These are phyloP conservation scores for Smutsia temminckii DNA, from an alignment of 2,797 vertebrate genomes.

Conservation along the genomic window DNA sequence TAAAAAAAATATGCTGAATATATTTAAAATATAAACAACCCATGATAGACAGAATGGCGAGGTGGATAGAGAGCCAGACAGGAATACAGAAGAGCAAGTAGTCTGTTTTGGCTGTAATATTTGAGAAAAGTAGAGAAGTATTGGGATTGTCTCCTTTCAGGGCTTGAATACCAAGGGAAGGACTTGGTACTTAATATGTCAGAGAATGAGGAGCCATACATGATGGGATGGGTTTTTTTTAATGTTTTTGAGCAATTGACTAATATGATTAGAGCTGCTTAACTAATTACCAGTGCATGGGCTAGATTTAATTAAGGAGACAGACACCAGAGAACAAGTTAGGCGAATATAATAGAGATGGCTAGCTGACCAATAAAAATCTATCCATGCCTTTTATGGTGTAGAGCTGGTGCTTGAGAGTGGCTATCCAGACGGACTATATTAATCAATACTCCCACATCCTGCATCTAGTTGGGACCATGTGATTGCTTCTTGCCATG, in stretches of 20 bases:
- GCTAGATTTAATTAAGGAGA: slow-evolving; percentile 44
- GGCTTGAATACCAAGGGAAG: neutral
- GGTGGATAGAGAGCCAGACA: neutral
- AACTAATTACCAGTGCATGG: slow-evolving; percentile 42
- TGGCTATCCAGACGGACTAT: neutral
- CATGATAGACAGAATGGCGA: slow-evolving; percentile 38
- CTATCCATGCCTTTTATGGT: neutral
- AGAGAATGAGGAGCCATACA: neutral
- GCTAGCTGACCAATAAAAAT: slow-evolving; percentile 26
- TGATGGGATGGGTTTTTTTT: neutral
- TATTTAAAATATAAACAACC: slow-evolving; percentile 23
- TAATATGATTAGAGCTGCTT: slow-evolving; percentile 51
- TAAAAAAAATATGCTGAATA: slow-evolving; percentile 31
- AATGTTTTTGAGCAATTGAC: slow-evolving; percentile 41
- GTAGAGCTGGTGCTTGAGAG: neutral
- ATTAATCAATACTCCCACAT: neutral
- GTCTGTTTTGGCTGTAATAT: slow-evolving; percentile 15
- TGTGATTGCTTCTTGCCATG: neutral
- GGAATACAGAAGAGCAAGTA: slow-evolving; percentile 35
- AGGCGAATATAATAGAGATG: slow-evolving; percentile 19
- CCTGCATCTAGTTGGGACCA: neutral
- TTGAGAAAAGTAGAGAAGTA: neutral
- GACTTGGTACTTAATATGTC: slow-evolving; percentile 33
- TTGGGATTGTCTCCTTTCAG: slow-evolving; percentile 2
- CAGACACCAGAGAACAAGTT: slow-evolving; percentile 47